Evolutionary conservation across 2,113 vertebrate genomes (phyloP).

Genomic region (Nycticorax nycticorax): DNA sequence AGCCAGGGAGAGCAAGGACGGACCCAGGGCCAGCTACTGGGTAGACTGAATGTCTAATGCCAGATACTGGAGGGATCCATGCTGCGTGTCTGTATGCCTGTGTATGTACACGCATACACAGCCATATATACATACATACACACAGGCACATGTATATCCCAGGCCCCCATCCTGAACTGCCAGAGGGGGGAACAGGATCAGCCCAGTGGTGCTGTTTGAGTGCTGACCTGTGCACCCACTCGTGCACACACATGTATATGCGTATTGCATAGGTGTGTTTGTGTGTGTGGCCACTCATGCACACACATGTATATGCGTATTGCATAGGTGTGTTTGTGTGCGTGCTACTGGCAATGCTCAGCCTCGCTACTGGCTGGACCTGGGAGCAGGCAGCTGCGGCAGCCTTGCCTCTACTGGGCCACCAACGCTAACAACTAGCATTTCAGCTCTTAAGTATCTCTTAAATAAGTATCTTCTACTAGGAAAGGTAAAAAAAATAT

Average conservation of each 20-base stretch:
- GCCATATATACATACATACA: too few relatives aligned
- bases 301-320: fast-evolving
- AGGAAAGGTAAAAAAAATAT: neutral
- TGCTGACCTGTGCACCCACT: neutral
- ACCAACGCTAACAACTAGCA: neutral
- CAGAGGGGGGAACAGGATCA: neutral
- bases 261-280: neutral
- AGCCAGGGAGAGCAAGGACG: neutral
- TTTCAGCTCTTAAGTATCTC: neutral
- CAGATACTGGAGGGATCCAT: neutral
- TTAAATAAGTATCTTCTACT: neutral
- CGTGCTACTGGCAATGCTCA: neutral
- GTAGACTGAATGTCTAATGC: neutral
- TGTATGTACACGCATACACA: neutral
- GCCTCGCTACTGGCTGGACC: neutral
- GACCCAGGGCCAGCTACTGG: neutral
- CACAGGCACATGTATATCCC: too few relatives aligned
- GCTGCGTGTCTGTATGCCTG: neutral
- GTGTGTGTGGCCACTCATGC: too few relatives aligned
- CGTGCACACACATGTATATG: fast-evolving
- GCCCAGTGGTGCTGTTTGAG: neutral
- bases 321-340: neutral
- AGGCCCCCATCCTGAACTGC: neutral
- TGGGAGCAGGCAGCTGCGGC: neutral
- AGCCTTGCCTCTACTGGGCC: neutral